phyloP scores from a whole-genome alignment of 2,113 vertebrate genomes.

The Bettongia penicillata region DNA sequence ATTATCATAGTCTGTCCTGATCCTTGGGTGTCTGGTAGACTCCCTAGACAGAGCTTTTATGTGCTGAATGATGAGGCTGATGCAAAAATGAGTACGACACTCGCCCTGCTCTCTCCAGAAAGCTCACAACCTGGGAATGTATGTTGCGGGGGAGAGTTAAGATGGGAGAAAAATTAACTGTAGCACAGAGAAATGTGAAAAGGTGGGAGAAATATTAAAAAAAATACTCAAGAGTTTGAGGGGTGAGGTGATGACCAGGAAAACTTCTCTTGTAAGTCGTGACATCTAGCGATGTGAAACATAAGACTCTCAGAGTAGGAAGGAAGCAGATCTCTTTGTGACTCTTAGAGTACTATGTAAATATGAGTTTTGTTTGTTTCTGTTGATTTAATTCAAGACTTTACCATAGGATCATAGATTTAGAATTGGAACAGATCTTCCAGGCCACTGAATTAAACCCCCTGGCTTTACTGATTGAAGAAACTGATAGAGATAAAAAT shows the following conservation, averaged over 20 bases:
- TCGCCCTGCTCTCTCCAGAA: not conserved
- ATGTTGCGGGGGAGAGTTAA: not conserved
- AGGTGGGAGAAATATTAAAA: not conserved
- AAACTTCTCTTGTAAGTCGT: not conserved
- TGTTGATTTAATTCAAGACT: not conserved
- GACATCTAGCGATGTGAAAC: not conserved
- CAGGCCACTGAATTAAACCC: not conserved
- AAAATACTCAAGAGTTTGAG: not conserved
- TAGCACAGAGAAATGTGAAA: not conserved
- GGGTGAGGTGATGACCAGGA: not conserved
- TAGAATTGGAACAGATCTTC: not conserved
- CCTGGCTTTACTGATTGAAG: not conserved
- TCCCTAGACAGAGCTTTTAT: not conserved
- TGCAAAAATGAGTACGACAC: not conserved
- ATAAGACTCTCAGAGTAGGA: not conserved
- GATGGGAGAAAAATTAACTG: not conserved
- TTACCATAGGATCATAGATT: not conserved
- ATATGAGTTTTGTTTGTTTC: not conserved
- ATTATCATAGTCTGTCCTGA: not conserved
- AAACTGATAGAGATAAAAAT: not conserved
- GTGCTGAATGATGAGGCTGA: not conserved
- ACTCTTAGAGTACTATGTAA: not conserved
- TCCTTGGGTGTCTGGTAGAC: not conserved
- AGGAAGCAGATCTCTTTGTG: not conserved
- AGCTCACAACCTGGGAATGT: not conserved